Base-by-base conservation (phyloP, 2,888 invertebrate species). In the Sabatieria punctata region DNA sequence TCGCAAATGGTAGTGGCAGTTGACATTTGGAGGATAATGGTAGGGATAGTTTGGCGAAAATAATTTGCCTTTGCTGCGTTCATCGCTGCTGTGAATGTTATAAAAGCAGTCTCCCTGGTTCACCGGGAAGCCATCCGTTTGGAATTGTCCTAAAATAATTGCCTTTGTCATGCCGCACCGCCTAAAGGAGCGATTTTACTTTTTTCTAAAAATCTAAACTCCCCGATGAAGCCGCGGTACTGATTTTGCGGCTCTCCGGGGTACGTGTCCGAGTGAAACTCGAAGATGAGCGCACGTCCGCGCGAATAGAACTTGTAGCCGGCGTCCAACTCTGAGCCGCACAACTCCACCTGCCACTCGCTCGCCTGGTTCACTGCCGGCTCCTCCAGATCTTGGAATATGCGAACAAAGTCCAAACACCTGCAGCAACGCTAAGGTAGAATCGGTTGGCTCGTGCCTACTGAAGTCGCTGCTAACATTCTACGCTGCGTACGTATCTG, bases 201-300 rank as follows among this genome's bases (percentile, higher is more conserved):
- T 74, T 75, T 78, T 62, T 80, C 78, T 64, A 82, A 77, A 67
- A 82, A 82, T 57, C 75, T 75, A 70, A 78, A 82, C 25, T 77
- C 78, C 45, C 82, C 82, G 21, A 27, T 36, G 26, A 36, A 44
- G 13, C 36, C 24, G 36, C 36, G 36, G 11, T 30, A 22, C n/a
- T n/a, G n/a, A n/a, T n/a, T n/a, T n/a, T n/a, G n/a, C n/a, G n/a
- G n/a, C n/a, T n/a, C n/a, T n/a, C n/a, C n/a, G n/a, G n/a, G n/a
- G n/a, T n/a, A n/a, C 2, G 77, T 77, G 49, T 69, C 68, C 4
- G 73, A 69, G 62, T 82, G 82, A 63, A 82, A 78, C 67, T 82
- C 81, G 54, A 83, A 69, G 26, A 82, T 77, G 26, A 82, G 71
- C 2, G 76, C 77, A 1, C 79, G 76, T 25, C 79, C 78, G 13